Evolutionary conservation across 1,140 invertebrate genomes (phyloP), one percentile per base, ranked within the genome.

Genomic region (Orussus abietinus): DNA sequence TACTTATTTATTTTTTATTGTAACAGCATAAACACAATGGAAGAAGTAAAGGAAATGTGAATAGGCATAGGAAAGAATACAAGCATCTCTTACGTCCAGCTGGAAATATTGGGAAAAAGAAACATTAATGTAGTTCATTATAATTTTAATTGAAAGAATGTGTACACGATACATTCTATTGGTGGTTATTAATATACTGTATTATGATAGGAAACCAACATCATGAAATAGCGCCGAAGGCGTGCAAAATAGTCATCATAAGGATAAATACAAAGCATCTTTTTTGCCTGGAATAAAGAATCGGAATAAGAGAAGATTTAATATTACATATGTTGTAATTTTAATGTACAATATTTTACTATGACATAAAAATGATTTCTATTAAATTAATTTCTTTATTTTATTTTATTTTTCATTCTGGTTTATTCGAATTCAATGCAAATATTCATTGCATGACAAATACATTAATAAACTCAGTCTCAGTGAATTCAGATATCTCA

Each of bases 1-100:
- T 18, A 22, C 14, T 34, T 32, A 32, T 18, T 3, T 31, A 25
- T 38, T 32, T 25, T 31, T 35, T 35, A 39, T 47, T 52, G 49
- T 52, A 5, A 22, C 28, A 52, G 53, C 9, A 34, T 1, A 48
- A 52, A 36, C 10, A 45, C 12, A 34, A 35, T n/a, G 13, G 36
- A 37, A 39, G 45, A 44, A 30, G 14, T 31, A 31, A 31, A 38
- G 55, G 69, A 34, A 58, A 64, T 42, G 64, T 68, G 25, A 79
- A 80, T 49, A 77, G 78, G 57, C 86, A 89, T 59, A 77, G 80
- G 49, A 77, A 82, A 55, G 87, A 90, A 55, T 75, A 88, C 10
- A 84, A 80, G 53, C 77, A 82, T 58, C 60, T 88, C 14, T 74
- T 87, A 11, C 69, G 90, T 60, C 81, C 84, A 43, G 85, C 84